Conservation (phyloP, 2,888 invertebrate species). For the Malachius bipustulatus region DNA sequence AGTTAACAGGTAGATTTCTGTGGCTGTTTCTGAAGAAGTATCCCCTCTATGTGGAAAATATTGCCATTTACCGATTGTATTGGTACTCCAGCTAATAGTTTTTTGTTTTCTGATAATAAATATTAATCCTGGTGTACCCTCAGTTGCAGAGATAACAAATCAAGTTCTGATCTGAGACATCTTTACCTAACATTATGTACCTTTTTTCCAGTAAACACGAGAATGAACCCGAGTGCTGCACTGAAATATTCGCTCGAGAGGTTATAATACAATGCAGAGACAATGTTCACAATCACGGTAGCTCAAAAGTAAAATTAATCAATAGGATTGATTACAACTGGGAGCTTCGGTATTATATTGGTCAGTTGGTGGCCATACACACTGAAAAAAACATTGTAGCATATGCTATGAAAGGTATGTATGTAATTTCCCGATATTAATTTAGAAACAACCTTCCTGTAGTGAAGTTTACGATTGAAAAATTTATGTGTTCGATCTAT, state of each 20-base stretch:
- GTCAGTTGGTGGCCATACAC: slow-evolving; percentile 81
- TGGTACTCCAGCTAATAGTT: no score
- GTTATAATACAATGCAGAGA: slow-evolving; percentile 59
- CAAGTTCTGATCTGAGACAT: no score
- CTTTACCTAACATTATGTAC: no score
- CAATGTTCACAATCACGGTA: slow-evolving; percentile 66
- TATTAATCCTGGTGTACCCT: no score
- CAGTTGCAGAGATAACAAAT: no score
- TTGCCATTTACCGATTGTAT: no score
- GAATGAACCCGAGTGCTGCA: background rate
- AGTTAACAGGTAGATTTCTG: no score
- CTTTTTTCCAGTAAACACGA: slow-evolving; percentile 1
- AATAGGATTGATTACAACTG: slow-evolving; percentile 88
- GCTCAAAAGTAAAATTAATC: slow-evolving; percentile 74
- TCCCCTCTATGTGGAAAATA: no score
- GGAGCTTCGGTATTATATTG: slow-evolving; percentile 79
- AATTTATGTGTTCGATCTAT: no score
- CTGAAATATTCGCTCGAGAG: slow-evolving; percentile 30
- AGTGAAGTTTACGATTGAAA: no score
- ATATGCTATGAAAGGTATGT: slow-evolving; percentile 78
- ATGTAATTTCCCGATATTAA: background rate
- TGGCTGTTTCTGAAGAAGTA: no score
- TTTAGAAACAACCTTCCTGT: background rate
- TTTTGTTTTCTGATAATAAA: no score
- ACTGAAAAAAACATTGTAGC: slow-evolving; percentile 76